Evolutionary conservation across 1,140 invertebrate genomes (phyloP).

Genomic region (Lepidurus packardi): DNA sequence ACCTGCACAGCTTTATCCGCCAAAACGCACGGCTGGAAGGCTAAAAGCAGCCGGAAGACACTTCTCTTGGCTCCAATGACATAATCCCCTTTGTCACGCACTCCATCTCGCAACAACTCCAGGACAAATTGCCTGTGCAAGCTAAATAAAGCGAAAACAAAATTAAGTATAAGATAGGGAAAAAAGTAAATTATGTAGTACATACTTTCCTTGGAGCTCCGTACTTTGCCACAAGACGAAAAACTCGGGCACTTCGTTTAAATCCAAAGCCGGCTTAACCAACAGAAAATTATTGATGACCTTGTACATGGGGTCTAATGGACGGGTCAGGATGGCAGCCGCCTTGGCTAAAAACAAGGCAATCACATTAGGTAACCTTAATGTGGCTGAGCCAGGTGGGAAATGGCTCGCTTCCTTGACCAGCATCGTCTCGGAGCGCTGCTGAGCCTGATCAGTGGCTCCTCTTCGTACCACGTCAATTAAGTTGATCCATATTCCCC

Average conservation of each 20-base stretch:
- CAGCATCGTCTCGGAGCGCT: neutral
- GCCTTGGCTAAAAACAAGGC: conserved; percentile 63
- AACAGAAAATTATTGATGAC: conserved; percentile 62
- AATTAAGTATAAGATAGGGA: neutral
- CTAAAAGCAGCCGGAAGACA: conserved; percentile 55
- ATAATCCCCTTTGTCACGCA: conserved; percentile 53
- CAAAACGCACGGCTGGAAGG: conserved; percentile 48
- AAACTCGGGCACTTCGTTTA: conserved; percentile 69
- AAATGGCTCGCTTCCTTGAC: conserved; percentile 6
- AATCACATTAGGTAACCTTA: conserved; percentile 57
- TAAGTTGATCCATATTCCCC: conserved; percentile 48
- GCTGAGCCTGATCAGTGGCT: conserved; percentile 37
- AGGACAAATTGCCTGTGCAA: conserved; percentile 62
- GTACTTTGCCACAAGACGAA: conserved; percentile 64
- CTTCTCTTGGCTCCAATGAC: conserved; percentile 53
- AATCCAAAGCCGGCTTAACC: conserved; percentile 60
- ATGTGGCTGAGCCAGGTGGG: conserved; percentile 38
- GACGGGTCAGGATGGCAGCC: conserved; percentile 57
- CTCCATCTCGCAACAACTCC: conserved; percentile 58
- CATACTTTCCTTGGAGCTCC: conserved; percentile 52
- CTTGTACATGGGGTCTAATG: conserved; percentile 60
- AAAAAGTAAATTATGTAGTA: neutral
- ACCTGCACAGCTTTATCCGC: conserved; percentile 50
- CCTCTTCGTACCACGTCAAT: conserved; percentile 51
- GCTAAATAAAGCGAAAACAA: conserved; percentile 35